Evolutionary conservation across 2,113 vertebrate genomes (phyloP).

Genomic region (Camelus bactrianus): DNA sequence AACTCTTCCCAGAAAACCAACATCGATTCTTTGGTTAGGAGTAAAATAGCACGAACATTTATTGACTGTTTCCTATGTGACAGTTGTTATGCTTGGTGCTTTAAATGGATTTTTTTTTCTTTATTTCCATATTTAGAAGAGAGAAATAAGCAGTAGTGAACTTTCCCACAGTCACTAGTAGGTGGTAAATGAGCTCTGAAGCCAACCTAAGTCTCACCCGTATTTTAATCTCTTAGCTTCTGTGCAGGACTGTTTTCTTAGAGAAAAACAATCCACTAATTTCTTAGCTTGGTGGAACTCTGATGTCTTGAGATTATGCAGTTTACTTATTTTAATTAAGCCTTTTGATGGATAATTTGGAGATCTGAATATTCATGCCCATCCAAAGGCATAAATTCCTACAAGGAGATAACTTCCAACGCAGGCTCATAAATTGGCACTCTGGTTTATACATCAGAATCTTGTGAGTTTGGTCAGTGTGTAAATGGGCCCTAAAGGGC

Average conservation of each 20-base stretch:
- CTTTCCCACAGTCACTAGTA: not conserved
- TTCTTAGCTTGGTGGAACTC: not conserved
- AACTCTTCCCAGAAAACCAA: not conserved
- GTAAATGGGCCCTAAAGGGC: not conserved
- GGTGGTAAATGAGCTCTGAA: not conserved
- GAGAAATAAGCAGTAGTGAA: not conserved
- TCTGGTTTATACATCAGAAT: not conserved
- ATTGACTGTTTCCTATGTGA: not conserved
- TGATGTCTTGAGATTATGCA: not conserved
- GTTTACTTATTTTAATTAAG: not conserved
- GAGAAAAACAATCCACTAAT: not conserved
- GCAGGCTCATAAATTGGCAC: not conserved
- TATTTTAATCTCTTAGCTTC: not conserved
- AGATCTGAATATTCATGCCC: not conserved
- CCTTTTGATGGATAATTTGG: not conserved
- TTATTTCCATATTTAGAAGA: not conserved
- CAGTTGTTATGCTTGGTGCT: not conserved
- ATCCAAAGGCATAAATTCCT: not conserved
- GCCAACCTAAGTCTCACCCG: not conserved
- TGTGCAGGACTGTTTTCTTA: not conserved
- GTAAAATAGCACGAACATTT: not conserved
- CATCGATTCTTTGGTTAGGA: not conserved
- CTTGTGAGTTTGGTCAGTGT: not conserved
- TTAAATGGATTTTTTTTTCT: not conserved
- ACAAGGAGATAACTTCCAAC: not conserved